Percentiles rank a stretch among this genome's conserved stretches.
These are phyloP conservation scores for Xenopus tropicalis DNA, from an alignment of 2,113 vertebrate genomes.

Conservation along the genomic window UCB_Xtro_10.0 CM004448.2:38847001-38847500, in stretches of 20 bases:
- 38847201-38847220: conserved; percentile 9
- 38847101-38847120: conserved; percentile 34
- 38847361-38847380: conserved; percentile 25
- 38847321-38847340: conserved; percentile 57
- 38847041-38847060: background rate
- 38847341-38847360: conserved; percentile 59
- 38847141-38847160: conserved; percentile 34
- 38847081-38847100: conserved; percentile 21
- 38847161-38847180: conserved; percentile 35
- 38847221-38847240: conserved; percentile 42
- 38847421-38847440: too few relatives aligned
- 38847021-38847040: conserved; percentile 5
- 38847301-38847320: conserved; percentile 56
- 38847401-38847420: conserved; percentile 1
- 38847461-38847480: too few relatives aligned
- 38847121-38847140: conserved; percentile 10
- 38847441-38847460: too few relatives aligned
- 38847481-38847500: too few relatives aligned
- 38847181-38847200: conserved; percentile 42
- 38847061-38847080: conserved; percentile 9
- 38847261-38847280: background rate
- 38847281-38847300: conserved; percentile 54
- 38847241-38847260: conserved; percentile 56
- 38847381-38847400: conserved; percentile 38
- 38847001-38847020: too few relatives aligned